These are phyloP conservation scores for Aradus depressus DNA, from an alignment of 2,888 invertebrate species.

Conservation along the genomic window DNA sequence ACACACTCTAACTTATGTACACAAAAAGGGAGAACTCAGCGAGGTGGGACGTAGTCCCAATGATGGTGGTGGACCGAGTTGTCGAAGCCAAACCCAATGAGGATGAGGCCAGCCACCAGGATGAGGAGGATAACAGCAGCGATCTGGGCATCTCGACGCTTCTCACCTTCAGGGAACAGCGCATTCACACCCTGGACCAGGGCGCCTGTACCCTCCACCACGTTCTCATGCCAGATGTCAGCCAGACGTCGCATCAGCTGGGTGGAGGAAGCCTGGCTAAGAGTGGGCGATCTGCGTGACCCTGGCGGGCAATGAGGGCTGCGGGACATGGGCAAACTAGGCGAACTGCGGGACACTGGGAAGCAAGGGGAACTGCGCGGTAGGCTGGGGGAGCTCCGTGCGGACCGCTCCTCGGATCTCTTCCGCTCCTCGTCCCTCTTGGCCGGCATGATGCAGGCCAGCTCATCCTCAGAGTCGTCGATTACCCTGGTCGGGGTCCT, in stretches of 20 bases:
- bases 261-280: conserved; percentile 42
- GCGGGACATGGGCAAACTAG: background rate
- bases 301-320: background rate
- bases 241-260: conserved; percentile 52
- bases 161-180: conserved; percentile 41
- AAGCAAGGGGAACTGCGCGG: background rate
- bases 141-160: conserved; percentile 60
- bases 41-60: conserved; percentile 82
- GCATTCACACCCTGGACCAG: conserved; percentile 43
- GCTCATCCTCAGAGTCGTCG: conserved; percentile 26
- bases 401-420: background rate
- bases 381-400: background rate
- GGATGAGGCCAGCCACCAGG: conserved; percentile 62
- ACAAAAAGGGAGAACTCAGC: conserved; percentile 34
- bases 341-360: background rate
- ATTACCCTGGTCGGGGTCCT: conserved; percentile 22
- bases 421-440: conserved; percentile 12
- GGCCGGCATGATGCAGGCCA: conserved; percentile 20
- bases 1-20: background rate
- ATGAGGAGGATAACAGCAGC: conserved; percentile 67
- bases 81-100: conserved; percentile 58
- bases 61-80: conserved; percentile 63
- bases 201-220: conserved; percentile 51
- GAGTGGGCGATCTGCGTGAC: background rate
- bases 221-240: conserved; percentile 34